Evolutionary conservation across 2,888 invertebrate genomes (phyloP).

Genomic region (Reticulitermes lucifugus): DNA sequence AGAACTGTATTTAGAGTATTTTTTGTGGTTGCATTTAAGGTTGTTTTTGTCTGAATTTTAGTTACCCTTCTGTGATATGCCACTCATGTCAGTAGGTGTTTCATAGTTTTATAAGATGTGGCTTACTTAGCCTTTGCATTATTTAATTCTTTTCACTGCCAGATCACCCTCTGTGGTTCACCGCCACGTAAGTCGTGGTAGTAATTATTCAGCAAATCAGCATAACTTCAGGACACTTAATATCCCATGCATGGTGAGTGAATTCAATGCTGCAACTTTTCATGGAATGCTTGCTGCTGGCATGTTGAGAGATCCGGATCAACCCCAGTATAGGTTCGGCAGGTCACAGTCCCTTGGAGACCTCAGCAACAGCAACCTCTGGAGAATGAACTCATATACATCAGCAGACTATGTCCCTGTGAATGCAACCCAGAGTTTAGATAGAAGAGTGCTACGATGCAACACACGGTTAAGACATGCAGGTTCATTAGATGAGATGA

Average conservation of each 20-base stretch:
- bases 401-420: background rate
- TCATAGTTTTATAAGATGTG: too few species aligned
- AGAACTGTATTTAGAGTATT: too few species aligned
- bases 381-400: constrained; percentile 23
- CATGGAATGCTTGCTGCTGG: constrained; percentile 29
- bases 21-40: too few species aligned
- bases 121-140: too few species aligned
- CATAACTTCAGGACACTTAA: background rate
- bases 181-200: background rate
- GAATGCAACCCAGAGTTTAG: constrained; percentile 36
- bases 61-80: too few species aligned
- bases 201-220: background rate
- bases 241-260: constrained; percentile 23
- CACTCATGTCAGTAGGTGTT: too few species aligned
- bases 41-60: too few species aligned
- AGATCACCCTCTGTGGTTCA: constrained; percentile 16
- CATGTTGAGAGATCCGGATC: constrained; percentile 3
- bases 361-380: constrained; percentile 58
- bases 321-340: constrained; percentile 54
- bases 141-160: background rate
- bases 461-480: constrained; percentile 17
- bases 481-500: constrained; percentile 32
- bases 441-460: constrained; percentile 32
- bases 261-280: constrained; percentile 48
- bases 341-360: constrained; percentile 63